Base-by-base conservation (phyloP, 2,113 vertebrate species). In the Hyaena hyaena region DNA sequence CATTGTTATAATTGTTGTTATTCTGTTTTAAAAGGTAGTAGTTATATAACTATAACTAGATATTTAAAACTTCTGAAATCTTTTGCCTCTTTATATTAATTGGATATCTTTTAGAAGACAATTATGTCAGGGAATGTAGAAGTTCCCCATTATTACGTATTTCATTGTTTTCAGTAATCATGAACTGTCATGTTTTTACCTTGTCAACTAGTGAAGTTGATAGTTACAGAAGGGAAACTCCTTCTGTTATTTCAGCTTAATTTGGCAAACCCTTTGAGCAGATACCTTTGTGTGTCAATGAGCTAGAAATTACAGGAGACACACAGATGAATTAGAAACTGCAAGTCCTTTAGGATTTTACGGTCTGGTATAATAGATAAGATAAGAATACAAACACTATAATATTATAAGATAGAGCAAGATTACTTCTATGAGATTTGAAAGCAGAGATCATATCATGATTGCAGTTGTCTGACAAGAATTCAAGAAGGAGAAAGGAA, bases 401-500 rank as follows among this genome's bases (percentile, higher is more conserved):
- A 83, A 61, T 68, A 88, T 93, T 79, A 6, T 31, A 43, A 87
- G 35, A 71, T 65, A 79, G 0, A 92, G 55, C 17, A 95, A 92
- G 83, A 88, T 80, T 92, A 74, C n/a, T 90, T 89, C 68, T 83
- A 4, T 86, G 63, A 76, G 17, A 15, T 45, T 94, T 84, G 31
- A 73, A 93, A 84, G 7, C 43, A 83, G 53, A 83, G 85, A 63
- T 93, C n/a, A 26, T 74, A 89, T 58, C 53, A 63, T 53, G n/a
- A 63, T 80, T 87, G 77, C 4, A 71, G 48, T 80, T 96, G 66
- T 76, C 58, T 90, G 28, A 65, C 68, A 55, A 90, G 63, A 92
- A 93, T 93, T 94, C 80, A 50, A 16, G 31, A 58, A 96, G 61
- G 61, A 95, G 50, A 88, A 94, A 87, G 11, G 45, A 73, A 80